Evolutionary conservation across 2,888 invertebrate genomes (phyloP).

Genomic region (Gastrophysa polygoni): DNA sequence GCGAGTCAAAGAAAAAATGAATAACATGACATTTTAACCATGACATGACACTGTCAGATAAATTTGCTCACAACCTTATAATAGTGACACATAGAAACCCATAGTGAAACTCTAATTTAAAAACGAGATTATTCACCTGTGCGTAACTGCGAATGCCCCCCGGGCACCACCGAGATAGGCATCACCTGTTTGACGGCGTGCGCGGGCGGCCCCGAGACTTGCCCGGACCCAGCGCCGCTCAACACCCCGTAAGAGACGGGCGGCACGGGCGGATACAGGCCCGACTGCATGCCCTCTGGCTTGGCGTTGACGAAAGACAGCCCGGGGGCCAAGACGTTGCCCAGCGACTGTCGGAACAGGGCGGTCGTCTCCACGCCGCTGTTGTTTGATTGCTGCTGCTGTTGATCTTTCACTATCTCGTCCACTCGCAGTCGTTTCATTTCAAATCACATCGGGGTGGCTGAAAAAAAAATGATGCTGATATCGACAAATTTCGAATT

Average conservation of each 20-base stretch:
- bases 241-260: slow-evolving; percentile 56
- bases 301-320: slow-evolving; percentile 55
- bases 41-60: no score
- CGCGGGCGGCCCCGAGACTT: slow-evolving; percentile 45
- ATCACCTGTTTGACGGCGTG: slow-evolving; percentile 52
- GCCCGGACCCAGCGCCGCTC: slow-evolving; percentile 53
- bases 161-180: slow-evolving; percentile 53
- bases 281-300: slow-evolving; percentile 58
- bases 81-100: no score
- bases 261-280: slow-evolving; percentile 53
- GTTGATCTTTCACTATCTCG: slow-evolving; percentile 57
- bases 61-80: no score
- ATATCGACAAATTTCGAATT: no score
- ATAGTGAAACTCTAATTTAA: background rate
- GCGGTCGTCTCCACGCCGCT: slow-evolving; percentile 19
- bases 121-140: slow-evolving; percentile 20
- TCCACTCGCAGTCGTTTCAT: slow-evolving; percentile 67
- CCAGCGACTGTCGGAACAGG: slow-evolving; percentile 44
- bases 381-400: slow-evolving; percentile 24
- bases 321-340: slow-evolving; percentile 51
- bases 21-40: no score
- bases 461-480: slow-evolving; percentile 52
- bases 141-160: slow-evolving; percentile 46
- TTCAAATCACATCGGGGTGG: slow-evolving; percentile 68
- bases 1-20: no score